Base-by-base conservation (phyloP, 2,888 invertebrate species). In the Imbricaverruca yamaguchii region DNA sequence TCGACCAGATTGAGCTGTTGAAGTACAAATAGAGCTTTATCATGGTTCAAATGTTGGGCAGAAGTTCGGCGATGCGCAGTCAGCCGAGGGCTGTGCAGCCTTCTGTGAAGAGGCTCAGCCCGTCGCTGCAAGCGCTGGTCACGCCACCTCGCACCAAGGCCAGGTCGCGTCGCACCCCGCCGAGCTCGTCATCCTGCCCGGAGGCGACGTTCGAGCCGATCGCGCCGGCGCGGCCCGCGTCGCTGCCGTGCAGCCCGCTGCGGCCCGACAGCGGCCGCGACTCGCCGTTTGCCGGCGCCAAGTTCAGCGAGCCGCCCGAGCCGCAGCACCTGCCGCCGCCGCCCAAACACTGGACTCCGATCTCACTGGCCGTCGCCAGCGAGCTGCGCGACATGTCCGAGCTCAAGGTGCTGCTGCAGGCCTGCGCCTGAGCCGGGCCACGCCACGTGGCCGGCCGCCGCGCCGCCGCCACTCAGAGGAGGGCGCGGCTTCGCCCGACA, bases 261-360 rank as follows among this genome's bases (percentile, higher is more conserved):
- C 79, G 79, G 7, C 12, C 57, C n/a, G 57, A 59, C 57, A 57
- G 57, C 57, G 79, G 57, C 56, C n/a, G 79, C 23, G 57, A 79
- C 23, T 79, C 79, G 23, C 79, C 79, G 57, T 88, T 87, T 83
- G 94, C 94, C 84, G 93, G 92, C 86, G 92, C 93, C 87, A 94
- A 93, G 87, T 94, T 93, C 89, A 93, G 93, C 86, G 93, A 93
- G 85, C 92, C 94, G 81, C 94, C 94, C 80, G 91, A 93, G 82
- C 93, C 94, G 78, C 91, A 91, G 85, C 91, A 92, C 84, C 88
- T 94, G 86, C 94, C 94, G 82, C 92, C 92, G 87, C 94, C 94
- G 85, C 94, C 94, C 82, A 90, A 90, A 84, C 93, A 92, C 88
- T 94, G 94, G 94, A 91, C 91, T 87, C 87, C 87, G 55, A 69